Conservation (phyloP, 2,797 vertebrate species). For the Pipistrellus nathusii region DNA sequence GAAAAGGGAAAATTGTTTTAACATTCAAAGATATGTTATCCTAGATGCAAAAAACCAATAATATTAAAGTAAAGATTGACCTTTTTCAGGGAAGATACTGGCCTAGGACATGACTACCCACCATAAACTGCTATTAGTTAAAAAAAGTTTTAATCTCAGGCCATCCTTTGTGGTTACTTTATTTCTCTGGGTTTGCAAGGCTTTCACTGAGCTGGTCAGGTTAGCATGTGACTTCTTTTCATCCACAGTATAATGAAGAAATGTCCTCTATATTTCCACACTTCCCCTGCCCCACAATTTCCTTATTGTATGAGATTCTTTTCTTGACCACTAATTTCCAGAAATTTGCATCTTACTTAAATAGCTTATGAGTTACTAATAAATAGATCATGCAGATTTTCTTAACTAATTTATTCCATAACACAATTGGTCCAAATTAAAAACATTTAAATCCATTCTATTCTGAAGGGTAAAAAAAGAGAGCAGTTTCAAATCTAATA, state of each 20-base stretch:
- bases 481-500: slow-evolving; percentile 11
- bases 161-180: neutral
- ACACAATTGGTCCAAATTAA: slow-evolving; percentile 35
- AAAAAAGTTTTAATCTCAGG: neutral
- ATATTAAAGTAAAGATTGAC: neutral
- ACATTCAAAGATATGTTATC: neutral
- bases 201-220: neutral
- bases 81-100: neutral
- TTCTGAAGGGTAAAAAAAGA: slow-evolving; percentile 1
- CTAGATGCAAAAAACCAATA: neutral
- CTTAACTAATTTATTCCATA: neutral
- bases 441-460: neutral
- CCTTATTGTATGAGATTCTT: neutral
- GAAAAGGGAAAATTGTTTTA: neutral
- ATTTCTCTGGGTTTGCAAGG: neutral
- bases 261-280: neutral
- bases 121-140: neutral
- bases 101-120: neutral
- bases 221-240: neutral
- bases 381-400: neutral
- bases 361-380: neutral
- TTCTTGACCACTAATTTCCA: slow-evolving; percentile 29
- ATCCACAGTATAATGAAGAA: neutral
- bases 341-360: neutral
- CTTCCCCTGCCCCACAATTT: neutral